phyloP scores from a whole-genome alignment of 2,888 invertebrate species.

The Andricus quercusramuli region DNA sequence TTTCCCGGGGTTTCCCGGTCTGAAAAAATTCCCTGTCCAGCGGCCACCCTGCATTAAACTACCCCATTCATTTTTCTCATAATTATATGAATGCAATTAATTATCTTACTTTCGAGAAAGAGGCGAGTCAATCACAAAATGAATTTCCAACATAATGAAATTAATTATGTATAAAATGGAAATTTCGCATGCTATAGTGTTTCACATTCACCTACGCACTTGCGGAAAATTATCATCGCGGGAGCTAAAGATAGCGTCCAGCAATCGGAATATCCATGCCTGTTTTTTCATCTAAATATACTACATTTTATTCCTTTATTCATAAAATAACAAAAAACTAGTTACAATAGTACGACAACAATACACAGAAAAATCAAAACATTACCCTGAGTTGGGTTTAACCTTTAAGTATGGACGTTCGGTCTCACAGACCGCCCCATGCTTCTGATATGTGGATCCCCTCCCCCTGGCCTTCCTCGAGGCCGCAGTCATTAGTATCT shows the following conservation, averaged over 20 bases:
- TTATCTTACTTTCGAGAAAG: not conserved
- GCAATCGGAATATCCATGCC: not conserved
- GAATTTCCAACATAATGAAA: not conserved
- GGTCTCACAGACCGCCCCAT: too few relatives aligned
- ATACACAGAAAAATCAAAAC: too few relatives aligned
- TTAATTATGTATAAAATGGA: conserved; percentile 27
- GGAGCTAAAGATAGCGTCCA: not conserved
- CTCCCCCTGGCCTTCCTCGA: too few relatives aligned
- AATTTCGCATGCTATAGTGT: conserved; percentile 30
- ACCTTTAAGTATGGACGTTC: too few relatives aligned
- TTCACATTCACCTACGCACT: conserved; percentile 24
- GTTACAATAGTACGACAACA: too few relatives aligned
- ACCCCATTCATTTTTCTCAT: not conserved
- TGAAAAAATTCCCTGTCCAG: too few relatives aligned
- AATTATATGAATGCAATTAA: not conserved
- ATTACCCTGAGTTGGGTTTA: too few relatives aligned
- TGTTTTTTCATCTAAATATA: conserved; percentile 4
- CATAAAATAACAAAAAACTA: not conserved
- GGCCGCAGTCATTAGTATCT: too few relatives aligned
- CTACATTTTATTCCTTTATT: not conserved
- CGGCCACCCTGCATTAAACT: not conserved
- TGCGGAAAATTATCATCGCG: conserved; percentile 2
- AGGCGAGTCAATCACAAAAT: not conserved
- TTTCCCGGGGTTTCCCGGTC: too few relatives aligned
- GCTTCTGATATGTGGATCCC: too few relatives aligned